Base-by-base conservation (phyloP, 2,888 invertebrate species). In the Rhimphoctona megacephalus region DNA sequence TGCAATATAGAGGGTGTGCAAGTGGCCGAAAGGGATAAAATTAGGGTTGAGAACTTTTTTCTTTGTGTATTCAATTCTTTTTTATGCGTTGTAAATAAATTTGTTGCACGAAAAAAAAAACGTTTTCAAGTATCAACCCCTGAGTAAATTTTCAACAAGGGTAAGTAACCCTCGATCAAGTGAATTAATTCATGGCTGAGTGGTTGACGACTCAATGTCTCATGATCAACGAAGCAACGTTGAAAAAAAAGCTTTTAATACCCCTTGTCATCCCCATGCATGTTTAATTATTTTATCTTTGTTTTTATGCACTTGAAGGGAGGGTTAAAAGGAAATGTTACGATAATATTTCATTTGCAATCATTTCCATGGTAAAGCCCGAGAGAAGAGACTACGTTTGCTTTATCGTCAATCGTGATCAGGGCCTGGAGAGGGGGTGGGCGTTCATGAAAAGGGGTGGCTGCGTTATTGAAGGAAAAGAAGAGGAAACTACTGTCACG, bases 281-380 rank as follows among this genome's bases (percentile, higher is more conserved):
- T 46, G 25, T 61, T 19, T 8, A 17, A 76, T 43, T 19, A 19
- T 77, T 77, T 77, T 14, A 52, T 36, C 52, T 84, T 83, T 25
- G 11, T 83, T 52, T 33, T 72, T 25, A n/a, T 30, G 39, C 4
- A 0, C 22, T 9, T 11, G 14, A 14, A 1, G 46, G 43, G 22
- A 25, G 14, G 19, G 25, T 25, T 19, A 39, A n/a, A 14, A 14
- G 33, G 54, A 67, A 25, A 85, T 85, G 85, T 82, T 74, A 77
- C 73, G 78, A 72, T 72, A 82, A 81, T 85, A 85, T 85, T 81
- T 78, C 25, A 81, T 85, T 81, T 66, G 39, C 25, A 52, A 52
- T 67, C 77, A 85, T 85, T 85, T 85, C 57, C 85, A 85, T 85
- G 54, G 36, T 81, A 85, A 85, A 85, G 81, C 61, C 69, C 73